These are phyloP conservation scores for Heteromormyrus szaboi DNA, from an alignment of 2,797 vertebrate species.

Conservation along the genomic window DNA sequence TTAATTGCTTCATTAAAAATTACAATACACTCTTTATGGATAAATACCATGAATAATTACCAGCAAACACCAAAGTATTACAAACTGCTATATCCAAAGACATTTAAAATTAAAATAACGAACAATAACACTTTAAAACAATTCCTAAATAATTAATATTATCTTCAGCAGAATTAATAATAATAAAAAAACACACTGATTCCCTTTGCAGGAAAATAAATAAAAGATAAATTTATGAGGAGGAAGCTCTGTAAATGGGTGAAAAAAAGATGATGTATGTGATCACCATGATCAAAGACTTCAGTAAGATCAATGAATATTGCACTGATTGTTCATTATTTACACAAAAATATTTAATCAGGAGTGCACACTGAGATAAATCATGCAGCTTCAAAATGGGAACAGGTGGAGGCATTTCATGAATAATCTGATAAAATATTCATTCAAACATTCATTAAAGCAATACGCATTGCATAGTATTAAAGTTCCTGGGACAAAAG, in stretches of 20 bases:
- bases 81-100: background rate
- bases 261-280: constrained; percentile 11
- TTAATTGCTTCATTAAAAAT: background rate
- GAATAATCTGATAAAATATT: constrained; percentile 44
- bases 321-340: constrained; percentile 25
- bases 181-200: background rate
- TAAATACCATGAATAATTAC: background rate
- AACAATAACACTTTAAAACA: background rate
- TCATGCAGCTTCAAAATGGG: constrained; percentile 27
- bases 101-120: background rate
- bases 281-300: constrained; percentile 25
- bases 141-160: background rate
- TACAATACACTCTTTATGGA: background rate
- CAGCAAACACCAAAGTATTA: background rate
- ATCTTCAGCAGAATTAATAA: background rate
- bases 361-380: constrained; percentile 38
- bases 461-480: constrained; percentile 31
- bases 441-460: constrained; percentile 38
- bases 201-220: constrained; percentile 2
- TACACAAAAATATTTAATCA: constrained; percentile 28
- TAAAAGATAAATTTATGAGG: background rate
- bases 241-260: background rate
- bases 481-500: constrained; percentile 13
- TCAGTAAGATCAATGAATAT: constrained; percentile 22
- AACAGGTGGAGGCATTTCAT: constrained; percentile 37